Conservation (phyloP, 37 sponge, comb jelly and placozoan genomes). For the Geodia barretti region DNA sequence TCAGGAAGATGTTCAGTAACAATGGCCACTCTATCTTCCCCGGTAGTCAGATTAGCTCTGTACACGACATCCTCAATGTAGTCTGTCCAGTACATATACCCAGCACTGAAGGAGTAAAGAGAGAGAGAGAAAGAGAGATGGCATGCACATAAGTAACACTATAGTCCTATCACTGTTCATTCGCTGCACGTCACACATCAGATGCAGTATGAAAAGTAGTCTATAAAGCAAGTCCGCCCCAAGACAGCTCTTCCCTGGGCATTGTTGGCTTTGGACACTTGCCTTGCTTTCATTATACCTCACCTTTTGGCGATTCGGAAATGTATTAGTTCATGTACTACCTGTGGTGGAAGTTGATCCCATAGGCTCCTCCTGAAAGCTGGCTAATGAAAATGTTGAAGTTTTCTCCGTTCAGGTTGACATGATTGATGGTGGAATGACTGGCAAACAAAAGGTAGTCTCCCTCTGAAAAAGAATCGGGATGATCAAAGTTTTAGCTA, state of each 20-base stretch:
- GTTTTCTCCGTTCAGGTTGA: slow-evolving; percentile 6
- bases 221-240: neutral
- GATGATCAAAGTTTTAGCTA: neutral
- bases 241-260: neutral
- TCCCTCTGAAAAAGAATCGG: neutral
- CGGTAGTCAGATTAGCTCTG: slow-evolving; percentile 11
- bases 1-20: slow-evolving; percentile 2
- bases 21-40: neutral
- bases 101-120: slow-evolving; percentile 4
- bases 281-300: too few relatives aligned
- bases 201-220: too few relatives aligned
- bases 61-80: neutral
- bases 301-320: too few relatives aligned
- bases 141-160: too few relatives aligned
- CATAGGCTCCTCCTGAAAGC: neutral
- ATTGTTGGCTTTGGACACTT: neutral
- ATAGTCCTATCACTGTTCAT: too few relatives aligned
- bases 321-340: neutral
- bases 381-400: neutral
- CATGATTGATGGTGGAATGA: slow-evolving; percentile 15
- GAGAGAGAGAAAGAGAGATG: too few relatives aligned
- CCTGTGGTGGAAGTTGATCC: slow-evolving; percentile 49
- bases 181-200: too few relatives aligned
- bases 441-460: slow-evolving; percentile 30
- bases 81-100: slow-evolving; percentile 42